Conservation (phyloP, 53 echinoderm and acorn worm genomes). For the Luidia sarsii region DNA sequence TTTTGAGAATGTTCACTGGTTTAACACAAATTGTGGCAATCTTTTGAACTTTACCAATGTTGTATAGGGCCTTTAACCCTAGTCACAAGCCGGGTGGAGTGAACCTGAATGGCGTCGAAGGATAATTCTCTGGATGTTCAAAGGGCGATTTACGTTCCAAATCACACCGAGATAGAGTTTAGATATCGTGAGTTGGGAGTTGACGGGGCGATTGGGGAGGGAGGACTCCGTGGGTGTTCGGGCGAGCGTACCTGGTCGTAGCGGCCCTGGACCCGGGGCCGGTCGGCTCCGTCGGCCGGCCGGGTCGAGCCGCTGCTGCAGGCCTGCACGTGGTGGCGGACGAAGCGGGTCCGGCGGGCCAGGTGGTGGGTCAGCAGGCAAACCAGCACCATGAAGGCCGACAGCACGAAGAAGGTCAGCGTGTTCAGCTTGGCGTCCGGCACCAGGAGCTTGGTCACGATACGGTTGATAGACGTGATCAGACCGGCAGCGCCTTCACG, state of each 20-base stretch:
- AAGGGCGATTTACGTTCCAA: too few relatives aligned
- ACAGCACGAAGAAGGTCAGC: conserved; percentile 69
- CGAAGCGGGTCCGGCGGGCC: conserved; percentile 64
- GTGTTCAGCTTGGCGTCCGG: conserved; percentile 74
- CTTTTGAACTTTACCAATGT: too few relatives aligned
- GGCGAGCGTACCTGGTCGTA: conserved; percentile 45
- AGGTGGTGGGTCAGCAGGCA: conserved; percentile 73
- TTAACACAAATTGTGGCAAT: too few relatives aligned
- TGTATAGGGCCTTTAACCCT: too few relatives aligned
- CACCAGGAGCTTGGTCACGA: conserved; percentile 74
- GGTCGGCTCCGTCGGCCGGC: conserved; percentile 38
- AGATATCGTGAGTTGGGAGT: too few relatives aligned
- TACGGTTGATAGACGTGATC: conserved; percentile 79
- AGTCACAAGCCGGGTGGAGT: too few relatives aligned
- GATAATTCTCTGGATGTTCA: too few relatives aligned
- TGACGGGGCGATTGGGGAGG: neutral
- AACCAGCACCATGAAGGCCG: conserved; percentile 58
- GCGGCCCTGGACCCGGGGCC: conserved; percentile 10
- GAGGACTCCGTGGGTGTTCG: neutral
- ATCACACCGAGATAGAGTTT: too few relatives aligned
- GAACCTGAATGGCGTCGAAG: too few relatives aligned
- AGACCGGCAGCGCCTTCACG: conserved; percentile 86
- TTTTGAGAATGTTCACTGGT: too few relatives aligned
- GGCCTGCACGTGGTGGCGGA: conserved; percentile 63
- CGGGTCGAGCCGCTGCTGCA: conserved; percentile 68